phyloP scores from a whole-genome alignment of 1,140 invertebrate genomes.

The Pogonomyrmex barbatus region DNA sequence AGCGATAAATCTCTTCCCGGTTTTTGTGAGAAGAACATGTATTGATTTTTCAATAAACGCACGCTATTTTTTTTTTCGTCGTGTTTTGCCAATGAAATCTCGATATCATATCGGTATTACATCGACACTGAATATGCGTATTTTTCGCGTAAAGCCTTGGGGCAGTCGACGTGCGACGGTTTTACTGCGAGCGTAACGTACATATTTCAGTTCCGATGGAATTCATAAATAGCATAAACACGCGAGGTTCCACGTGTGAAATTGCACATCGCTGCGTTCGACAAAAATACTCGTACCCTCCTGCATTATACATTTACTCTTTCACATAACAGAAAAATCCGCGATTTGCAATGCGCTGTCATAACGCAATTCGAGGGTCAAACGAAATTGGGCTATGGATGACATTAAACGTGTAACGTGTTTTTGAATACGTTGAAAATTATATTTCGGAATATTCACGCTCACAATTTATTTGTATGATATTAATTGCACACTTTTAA shows the following conservation, averaged over 20 bases:
- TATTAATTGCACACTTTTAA: not conserved
- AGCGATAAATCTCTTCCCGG: not conserved
- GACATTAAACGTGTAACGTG: not conserved
- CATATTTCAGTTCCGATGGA: not conserved
- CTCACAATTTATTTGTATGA: not conserved
- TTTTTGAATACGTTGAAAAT: not conserved
- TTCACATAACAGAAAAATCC: not conserved
- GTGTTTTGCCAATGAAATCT: not conserved
- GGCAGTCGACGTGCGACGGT: not conserved
- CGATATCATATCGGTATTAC: slow-evolving; percentile 6
- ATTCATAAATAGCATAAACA: slow-evolving; percentile 39
- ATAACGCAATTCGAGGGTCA: not conserved
- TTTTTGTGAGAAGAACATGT: not conserved
- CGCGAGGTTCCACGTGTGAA: slow-evolving; percentile 6
- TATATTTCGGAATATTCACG: not conserved
- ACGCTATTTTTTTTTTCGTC: slow-evolving; percentile 9
- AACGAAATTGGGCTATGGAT: not conserved
- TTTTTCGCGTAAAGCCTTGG: slow-evolving; percentile 10
- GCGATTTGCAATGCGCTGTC: not conserved
- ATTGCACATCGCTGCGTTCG: slow-evolving; percentile 21
- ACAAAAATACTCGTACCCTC: not conserved
- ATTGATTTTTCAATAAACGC: slow-evolving; percentile 37
- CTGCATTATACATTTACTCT: not conserved
- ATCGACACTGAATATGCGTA: slow-evolving; percentile 2
- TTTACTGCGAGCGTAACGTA: not conserved